A percentile compares a stretch with the other conserved stretches of the same genome.
These are phyloP conservation scores for Thereva nobilitata DNA, from an alignment of 2,888 invertebrate genomes.

Conservation along the genomic window DNA sequence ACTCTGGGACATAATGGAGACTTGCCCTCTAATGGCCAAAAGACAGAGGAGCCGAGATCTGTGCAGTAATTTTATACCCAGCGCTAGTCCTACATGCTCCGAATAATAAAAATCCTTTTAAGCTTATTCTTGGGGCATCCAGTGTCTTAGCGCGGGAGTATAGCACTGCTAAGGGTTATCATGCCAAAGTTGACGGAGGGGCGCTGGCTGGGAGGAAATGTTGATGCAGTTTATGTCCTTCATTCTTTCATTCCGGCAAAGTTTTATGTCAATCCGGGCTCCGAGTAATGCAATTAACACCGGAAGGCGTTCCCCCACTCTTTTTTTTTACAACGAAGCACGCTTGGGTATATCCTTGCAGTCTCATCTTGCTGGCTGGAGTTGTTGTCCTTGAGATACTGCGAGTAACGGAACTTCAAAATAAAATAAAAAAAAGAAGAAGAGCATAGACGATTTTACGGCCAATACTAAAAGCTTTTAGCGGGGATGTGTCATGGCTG, in stretches of 20 bases:
- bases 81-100: constrained; percentile 39
- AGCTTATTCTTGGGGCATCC: not conserved
- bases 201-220: not conserved
- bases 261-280: constrained; percentile 34
- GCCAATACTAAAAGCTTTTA: no score
- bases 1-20: constrained; percentile 40
- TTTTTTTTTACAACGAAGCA: no score
- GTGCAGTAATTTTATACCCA: constrained; percentile 39
- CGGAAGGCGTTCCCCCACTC: constrained; percentile 24
- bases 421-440: no score
- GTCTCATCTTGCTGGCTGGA: no score
- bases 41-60: constrained; percentile 36
- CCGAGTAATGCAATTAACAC: constrained; percentile 35
- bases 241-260: constrained; percentile 8
- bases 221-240: constrained; percentile 13
- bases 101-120: constrained; percentile 43
- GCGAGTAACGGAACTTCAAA: no score
- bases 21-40: constrained; percentile 37
- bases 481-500: no score
- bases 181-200: not conserved
- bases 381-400: no score
- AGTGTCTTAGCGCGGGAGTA: constrained; percentile 8
- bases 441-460: no score
- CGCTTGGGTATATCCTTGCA: no score
- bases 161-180: not conserved